Evolutionary conservation across 2,888 invertebrate genomes (phyloP), one percentile per base, ranked within the genome.

Genomic region (Eilema sororculum): DNA sequence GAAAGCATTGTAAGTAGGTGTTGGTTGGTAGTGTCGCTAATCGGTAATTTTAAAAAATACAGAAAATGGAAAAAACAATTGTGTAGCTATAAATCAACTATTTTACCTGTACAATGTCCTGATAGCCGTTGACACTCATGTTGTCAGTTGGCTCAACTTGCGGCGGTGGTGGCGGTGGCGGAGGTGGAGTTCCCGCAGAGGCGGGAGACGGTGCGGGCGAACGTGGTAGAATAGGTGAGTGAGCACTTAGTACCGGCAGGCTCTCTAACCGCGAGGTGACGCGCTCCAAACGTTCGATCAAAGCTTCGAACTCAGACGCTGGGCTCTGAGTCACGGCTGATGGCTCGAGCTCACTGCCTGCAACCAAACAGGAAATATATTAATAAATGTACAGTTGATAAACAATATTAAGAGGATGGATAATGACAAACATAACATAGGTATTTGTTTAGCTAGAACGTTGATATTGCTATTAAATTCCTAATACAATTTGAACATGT

Each of bases 51-150:
- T 2, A 12, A 37, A 37, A 37, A 37, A 37, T 37, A 37, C 12
- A 41, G 13, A 4, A 41, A 41, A 28, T 28, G 28, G 13, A 16
- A 41, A 0, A 16, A 41, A 41, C 2, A 16, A 1, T 3, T 41
- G 41, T 10, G 8, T 28, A 28, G 41, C 41, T 41, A 41, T 13
- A 16, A 41, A 41, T n/a, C 22, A 41, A 46, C 56, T 28, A 25
- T 68, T 83, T 75, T 70, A 95, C 95, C 92, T 94, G 95, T 76
- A 98, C 89, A 77, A 98, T 96, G 88, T 97, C 97, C 86, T 97
- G 96, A 89, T 96, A 98, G 24, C 97, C 97, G 85, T 96, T 95
- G 79, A 97, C 96, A 87, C 98, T 98, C 98, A 98, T 98, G 80
- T 86, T 94, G 88, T 87, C 89, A 33, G 87, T 82, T 41, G 82